Evolutionary conservation across 2,888 invertebrate genomes (phyloP), one percentile per base, ranked within the genome.

Genomic region (Chalcosyrphus nemorum): DNA sequence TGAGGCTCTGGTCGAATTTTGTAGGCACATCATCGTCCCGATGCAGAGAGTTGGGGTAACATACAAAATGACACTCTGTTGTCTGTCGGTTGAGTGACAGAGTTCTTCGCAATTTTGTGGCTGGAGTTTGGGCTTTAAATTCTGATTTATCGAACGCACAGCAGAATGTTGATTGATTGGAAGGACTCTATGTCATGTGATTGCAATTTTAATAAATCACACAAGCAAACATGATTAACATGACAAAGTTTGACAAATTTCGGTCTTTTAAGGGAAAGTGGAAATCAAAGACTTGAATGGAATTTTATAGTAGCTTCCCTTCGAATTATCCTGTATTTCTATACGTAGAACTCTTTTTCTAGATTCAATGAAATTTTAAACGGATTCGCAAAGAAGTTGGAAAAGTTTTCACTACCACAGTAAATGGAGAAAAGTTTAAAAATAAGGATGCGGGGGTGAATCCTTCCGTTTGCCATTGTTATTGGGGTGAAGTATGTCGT

Each of bases 111-210:
- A n/a, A 27, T 41, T 9, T 11, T 66, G 41, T 5, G 41, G 19
- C 15, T 19, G 41, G 66, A 19, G 17, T 41, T n/a, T 3, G 24
- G 19, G 1, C n/a, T n/a, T 17, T 5, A 13, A 24, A 52, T 43
- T 59, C 17, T 38, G 50, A 71, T 70, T 70, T 47, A 71, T 50
- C n/a, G 13, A 19, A 24, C 21, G 24, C 6, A 24, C 3, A 13
- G n/a, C 13, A 13, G 15, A 38, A 27, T 41, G 29, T 21, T 72
- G 61, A 72, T 72, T 61, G 61, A 72, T 72, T 27, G 52, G n/a
- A 2, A 0, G 4, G 43, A 11, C 19, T 21, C 11, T 21, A 61
- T 45, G 21, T 24, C 13, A 15, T 27, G 11, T 63, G 65, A 59
- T 43, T 21, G 35, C n/a, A 38, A 15, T 59, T 59, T 43, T n/a